Evolutionary conservation across 37 sponge, comb jelly and placozoan species (phyloP).

Genomic region (Ianthella basta): DNA sequence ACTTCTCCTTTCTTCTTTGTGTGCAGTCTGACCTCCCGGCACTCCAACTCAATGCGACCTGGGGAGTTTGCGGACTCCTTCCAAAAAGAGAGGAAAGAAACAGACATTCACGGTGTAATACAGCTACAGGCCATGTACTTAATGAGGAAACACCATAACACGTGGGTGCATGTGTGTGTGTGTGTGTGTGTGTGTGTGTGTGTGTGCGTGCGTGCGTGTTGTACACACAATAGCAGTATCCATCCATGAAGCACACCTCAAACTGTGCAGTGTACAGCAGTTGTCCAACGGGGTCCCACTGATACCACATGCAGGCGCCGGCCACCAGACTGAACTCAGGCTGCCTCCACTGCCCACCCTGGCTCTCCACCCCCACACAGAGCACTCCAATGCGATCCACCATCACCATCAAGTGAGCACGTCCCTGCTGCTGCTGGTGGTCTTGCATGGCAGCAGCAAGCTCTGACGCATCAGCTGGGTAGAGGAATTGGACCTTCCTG

Average conservation of each 20-base stretch:
- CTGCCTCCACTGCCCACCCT: slow-evolving; percentile 8
- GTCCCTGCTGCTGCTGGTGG: background rate
- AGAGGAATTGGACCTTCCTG: slow-evolving; percentile 9
- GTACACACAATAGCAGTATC: too few relatives aligned
- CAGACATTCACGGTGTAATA: background rate
- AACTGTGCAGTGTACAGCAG: slow-evolving; percentile 23
- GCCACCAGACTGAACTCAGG: background rate
- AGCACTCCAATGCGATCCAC: slow-evolving; percentile 10
- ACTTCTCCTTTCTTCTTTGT: background rate
- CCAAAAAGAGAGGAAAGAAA: background rate
- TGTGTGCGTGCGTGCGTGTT: too few relatives aligned
- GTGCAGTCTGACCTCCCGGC: background rate
- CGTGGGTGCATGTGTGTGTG: too few relatives aligned
- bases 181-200: too few relatives aligned
- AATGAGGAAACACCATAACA: background rate
- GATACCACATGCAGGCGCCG: background rate
- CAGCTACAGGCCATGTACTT: background rate
- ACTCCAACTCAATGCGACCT: background rate
- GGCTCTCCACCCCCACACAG: background rate
- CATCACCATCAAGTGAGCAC: slow-evolving; percentile 1
- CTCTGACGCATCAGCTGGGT: background rate
- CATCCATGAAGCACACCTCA: background rate
- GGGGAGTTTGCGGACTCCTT: background rate
- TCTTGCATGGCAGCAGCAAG: too few relatives aligned
- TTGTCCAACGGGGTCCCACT: slow-evolving; percentile 28